These are phyloP conservation scores for Clarias magur DNA, from an alignment of 2,113 vertebrate species.

Conservation along the genomic window DNA sequence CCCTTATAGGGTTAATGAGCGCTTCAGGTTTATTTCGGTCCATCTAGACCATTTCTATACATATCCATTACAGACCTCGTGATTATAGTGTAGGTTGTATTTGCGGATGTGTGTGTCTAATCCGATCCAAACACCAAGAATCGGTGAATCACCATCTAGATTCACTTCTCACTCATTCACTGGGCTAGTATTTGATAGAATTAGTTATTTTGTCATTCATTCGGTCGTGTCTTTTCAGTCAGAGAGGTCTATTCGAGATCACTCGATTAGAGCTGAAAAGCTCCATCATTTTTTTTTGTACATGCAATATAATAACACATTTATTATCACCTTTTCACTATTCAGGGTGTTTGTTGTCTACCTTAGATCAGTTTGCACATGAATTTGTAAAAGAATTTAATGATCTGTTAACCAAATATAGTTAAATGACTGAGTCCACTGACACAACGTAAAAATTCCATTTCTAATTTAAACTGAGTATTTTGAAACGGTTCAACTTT, in stretches of 20 bases:
- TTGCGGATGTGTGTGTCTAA: background rate
- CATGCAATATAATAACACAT: background rate
- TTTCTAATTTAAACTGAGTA: background rate
- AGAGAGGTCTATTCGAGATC: background rate
- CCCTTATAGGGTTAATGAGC: background rate
- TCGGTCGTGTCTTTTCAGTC: background rate
- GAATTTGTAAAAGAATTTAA: background rate
- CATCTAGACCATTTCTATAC: background rate
- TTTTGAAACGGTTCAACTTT: background rate
- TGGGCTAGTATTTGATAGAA: background rate
- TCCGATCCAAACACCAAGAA: background rate
- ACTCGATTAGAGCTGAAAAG: background rate
- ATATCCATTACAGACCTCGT: background rate
- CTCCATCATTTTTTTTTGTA: background rate
- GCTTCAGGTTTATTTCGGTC: background rate
- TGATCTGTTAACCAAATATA: background rate
- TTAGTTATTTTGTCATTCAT: background rate
- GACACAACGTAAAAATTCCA: background rate
- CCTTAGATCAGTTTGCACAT: background rate
- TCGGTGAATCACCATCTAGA: background rate
- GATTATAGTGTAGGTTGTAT: background rate
- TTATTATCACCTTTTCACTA: background rate
- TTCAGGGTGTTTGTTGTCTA: background rate
- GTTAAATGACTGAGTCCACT: background rate
- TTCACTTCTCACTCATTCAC: background rate